Evolutionary conservation across 2,113 vertebrate genomes (phyloP), one percentile per base, ranked within the genome.

Genomic region (Corythaixoides concolor): DNA sequence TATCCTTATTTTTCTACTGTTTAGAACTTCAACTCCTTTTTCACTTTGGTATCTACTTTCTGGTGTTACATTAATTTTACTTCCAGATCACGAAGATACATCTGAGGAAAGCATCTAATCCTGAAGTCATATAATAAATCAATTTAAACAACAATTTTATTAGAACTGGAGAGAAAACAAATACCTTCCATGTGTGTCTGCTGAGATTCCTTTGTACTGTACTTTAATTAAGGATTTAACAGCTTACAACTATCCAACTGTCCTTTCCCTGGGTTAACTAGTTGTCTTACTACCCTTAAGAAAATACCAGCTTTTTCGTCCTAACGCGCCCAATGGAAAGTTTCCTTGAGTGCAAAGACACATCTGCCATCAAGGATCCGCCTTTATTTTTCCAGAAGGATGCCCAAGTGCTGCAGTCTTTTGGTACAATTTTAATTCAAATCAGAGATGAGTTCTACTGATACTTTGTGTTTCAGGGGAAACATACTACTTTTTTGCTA

Each of bases 211-310:
- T 97, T 96, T 81, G 41, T 85, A 76, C 28, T 84, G 45, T 63
- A 88, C 93, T 96, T 98, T 97, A 97, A 98, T 97, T 96, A 98
- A 97, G 80, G 63, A 60, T 96, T 96, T 96, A 97, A 95, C 82
- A 90, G 49, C 15, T 81, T 96, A 70, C 72, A 93, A 64, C 94
- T 96, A 95, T 76, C 85, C 88, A 67, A 14, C 89, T 74, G 41
- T 72, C 82, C 97, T 96, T 88, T 93, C 90, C 89, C 85, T 88
- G 88, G 52, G 80, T 97, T 97, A 96, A 96, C 95, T 93, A 68
- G 63, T 75, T 97, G 47, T 72, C 58, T 93, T 91, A 59, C 53
- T 76, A 18, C 62, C 35, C 62, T 89, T 88, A 89, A 74, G 74
- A 95, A 94, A 97, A 96, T 62, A 92, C 23, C 66, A 94, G 15